These are phyloP conservation scores for Trigoniulus corallinus DNA, from an alignment of 1,140 invertebrate genomes.

Conservation along the genomic window DNA sequence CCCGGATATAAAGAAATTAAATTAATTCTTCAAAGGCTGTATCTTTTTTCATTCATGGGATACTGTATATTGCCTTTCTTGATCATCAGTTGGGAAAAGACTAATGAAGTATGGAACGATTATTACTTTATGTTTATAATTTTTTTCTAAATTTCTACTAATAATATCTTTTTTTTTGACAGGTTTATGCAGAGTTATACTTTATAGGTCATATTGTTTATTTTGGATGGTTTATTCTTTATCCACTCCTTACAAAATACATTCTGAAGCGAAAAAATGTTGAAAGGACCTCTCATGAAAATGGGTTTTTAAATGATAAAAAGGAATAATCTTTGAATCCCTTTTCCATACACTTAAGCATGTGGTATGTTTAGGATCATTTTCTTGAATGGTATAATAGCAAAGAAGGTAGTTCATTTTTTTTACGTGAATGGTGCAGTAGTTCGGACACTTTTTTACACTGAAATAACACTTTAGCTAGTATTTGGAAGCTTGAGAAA, in stretches of 20 bases:
- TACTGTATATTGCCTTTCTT: slow-evolving; percentile 67
- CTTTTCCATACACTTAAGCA: not conserved
- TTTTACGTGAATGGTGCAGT: too few relatives aligned
- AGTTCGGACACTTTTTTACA: too few relatives aligned
- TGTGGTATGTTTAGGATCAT: not conserved
- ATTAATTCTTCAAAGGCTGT: slow-evolving; percentile 45
- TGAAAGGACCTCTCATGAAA: too few relatives aligned
- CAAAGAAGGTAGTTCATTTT: too few relatives aligned
- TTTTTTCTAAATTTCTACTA: not conserved
- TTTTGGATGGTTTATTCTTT: slow-evolving; percentile 28
- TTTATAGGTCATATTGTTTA: slow-evolving; percentile 46
- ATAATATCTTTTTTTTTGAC: slow-evolving; percentile 25
- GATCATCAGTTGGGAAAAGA: slow-evolving; percentile 46
- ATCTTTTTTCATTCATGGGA: slow-evolving; percentile 65
- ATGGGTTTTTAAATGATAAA: not conserved
- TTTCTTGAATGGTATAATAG: not conserved
- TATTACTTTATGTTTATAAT: not conserved
- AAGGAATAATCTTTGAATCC: not conserved
- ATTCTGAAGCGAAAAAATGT: not conserved
- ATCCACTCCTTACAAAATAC: not conserved
- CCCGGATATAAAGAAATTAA: slow-evolving; percentile 21
- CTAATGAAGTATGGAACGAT: slow-evolving; percentile 16
- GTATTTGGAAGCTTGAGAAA: too few relatives aligned
- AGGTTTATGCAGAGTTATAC: slow-evolving; percentile 39
- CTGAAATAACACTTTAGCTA: too few relatives aligned